Conservation (phyloP, 2,113 vertebrate genomes). For the Trogon melanurus region DNA sequence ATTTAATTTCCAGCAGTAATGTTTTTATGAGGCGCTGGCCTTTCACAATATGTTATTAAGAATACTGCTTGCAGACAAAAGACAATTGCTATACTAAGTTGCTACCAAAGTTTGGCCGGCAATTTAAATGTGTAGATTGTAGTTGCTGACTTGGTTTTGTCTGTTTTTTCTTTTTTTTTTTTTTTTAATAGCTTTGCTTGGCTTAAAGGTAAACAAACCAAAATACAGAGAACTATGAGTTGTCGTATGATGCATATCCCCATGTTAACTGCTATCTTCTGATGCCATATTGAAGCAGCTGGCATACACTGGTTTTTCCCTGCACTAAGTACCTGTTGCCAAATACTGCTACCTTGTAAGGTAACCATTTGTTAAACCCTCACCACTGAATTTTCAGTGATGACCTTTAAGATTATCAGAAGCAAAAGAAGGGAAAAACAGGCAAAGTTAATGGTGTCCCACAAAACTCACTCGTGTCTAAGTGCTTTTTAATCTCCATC, state of each 20-base stretch:
- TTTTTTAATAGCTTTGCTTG: background rate
- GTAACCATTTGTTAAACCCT: background rate
- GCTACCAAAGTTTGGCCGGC: background rate
- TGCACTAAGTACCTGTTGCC: background rate
- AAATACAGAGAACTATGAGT: background rate
- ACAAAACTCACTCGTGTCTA: background rate
- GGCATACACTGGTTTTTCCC: background rate
- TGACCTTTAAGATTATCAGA: background rate
- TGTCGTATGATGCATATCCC: background rate
- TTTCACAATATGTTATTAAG: background rate
- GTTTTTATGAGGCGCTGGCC: background rate
- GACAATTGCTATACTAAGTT: background rate
- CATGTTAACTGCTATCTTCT: background rate
- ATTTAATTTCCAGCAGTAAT: background rate
- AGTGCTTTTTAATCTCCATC: background rate
- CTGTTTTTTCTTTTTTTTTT: background rate
- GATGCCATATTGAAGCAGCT: background rate
- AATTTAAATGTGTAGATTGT: background rate
- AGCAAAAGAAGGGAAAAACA: background rate
- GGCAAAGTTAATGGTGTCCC: background rate
- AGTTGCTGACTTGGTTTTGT: background rate
- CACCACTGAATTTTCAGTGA: background rate
- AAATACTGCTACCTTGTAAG: background rate
- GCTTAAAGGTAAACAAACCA: background rate
- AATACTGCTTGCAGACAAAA: slow-evolving; percentile 14